Evolutionary conservation across 92 coral and sea anemone genomes (phyloP).

Genomic region (Porites evermanni): DNA sequence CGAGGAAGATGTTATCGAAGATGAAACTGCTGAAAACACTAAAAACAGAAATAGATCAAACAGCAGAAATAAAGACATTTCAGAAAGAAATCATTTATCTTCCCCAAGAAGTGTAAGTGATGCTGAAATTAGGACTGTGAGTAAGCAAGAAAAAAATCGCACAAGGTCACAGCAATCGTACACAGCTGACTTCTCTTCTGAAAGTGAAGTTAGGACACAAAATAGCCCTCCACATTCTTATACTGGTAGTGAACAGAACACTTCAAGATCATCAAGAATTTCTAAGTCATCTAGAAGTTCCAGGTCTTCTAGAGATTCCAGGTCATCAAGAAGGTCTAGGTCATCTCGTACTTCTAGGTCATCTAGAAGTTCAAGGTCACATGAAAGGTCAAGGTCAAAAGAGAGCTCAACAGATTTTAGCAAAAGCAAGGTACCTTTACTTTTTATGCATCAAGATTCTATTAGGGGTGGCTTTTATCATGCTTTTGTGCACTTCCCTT

Average conservation of each 20-base stretch:
- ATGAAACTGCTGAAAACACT: slow-evolving; percentile 18
- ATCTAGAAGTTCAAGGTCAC: slow-evolving; percentile 30
- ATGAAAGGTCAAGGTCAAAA: slow-evolving; percentile 56
- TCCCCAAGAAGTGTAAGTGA: slow-evolving; percentile 32
- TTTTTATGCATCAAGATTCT: neutral
- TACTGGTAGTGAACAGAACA: slow-evolving; percentile 43
- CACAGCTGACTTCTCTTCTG: slow-evolving; percentile 70
- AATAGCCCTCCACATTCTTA: slow-evolving; percentile 58
- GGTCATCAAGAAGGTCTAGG: slow-evolving; percentile 54
- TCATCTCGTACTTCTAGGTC: slow-evolving; percentile 53
- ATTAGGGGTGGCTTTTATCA: too few species aligned
- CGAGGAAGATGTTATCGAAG: slow-evolving; percentile 73
- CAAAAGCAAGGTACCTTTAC: slow-evolving; percentile 34
- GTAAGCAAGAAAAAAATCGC: slow-evolving; percentile 14
- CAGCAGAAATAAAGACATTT: neutral
- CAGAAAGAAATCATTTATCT: neutral
- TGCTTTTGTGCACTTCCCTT: too few species aligned
- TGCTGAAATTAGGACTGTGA: slow-evolving; percentile 13
- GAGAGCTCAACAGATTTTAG: slow-evolving; percentile 8
- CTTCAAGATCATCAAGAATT: slow-evolving; percentile 40
- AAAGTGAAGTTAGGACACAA: slow-evolving; percentile 52
- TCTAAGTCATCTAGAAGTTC: slow-evolving; percentile 48
- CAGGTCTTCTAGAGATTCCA: slow-evolving; percentile 48
- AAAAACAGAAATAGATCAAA: neutral
- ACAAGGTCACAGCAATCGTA: slow-evolving; percentile 23